Conservation (phyloP, 2,888 invertebrate species). For the Acholoe squamosa region DNA sequence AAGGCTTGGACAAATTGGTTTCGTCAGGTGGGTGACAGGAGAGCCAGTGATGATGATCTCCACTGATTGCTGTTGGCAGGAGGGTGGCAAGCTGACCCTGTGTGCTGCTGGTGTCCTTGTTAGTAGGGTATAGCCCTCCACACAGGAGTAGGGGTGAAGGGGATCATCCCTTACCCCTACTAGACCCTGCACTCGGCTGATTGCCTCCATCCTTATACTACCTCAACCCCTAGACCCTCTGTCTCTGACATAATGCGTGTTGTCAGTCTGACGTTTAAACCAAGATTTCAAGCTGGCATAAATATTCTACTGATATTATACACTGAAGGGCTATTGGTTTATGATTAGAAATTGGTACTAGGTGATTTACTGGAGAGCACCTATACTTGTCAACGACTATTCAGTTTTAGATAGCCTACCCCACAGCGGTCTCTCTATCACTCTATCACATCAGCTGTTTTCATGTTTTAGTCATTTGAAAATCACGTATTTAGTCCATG, state of each 20-base stretch:
- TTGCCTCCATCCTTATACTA: neutral
- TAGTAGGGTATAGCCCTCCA: neutral
- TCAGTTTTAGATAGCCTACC: no score
- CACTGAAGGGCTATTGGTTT: neutral
- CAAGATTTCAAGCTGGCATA: no score
- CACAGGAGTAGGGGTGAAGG: neutral
- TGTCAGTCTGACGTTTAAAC: neutral
- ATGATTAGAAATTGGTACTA: neutral
- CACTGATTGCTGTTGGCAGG: slow-evolving; percentile 58
- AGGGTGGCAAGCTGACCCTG: neutral
- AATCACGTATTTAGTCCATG: no score
- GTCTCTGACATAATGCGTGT: neutral
- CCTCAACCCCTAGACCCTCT: neutral
- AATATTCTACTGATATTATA: no score
- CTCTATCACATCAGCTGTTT: no score
- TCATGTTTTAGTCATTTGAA: no score
- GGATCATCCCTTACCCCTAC: neutral
- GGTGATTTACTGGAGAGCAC: no score
- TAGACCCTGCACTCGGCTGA: neutral
- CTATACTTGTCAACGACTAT: no score
- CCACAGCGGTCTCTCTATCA: no score
- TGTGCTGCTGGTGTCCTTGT: neutral
- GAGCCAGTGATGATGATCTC: neutral
- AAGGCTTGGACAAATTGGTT: slow-evolving; percentile 49
- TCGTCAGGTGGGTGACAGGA: slow-evolving; percentile 53